Evolutionary conservation across 2,888 invertebrate genomes (phyloP).

Genomic region (Parnassius orleans): DNA sequence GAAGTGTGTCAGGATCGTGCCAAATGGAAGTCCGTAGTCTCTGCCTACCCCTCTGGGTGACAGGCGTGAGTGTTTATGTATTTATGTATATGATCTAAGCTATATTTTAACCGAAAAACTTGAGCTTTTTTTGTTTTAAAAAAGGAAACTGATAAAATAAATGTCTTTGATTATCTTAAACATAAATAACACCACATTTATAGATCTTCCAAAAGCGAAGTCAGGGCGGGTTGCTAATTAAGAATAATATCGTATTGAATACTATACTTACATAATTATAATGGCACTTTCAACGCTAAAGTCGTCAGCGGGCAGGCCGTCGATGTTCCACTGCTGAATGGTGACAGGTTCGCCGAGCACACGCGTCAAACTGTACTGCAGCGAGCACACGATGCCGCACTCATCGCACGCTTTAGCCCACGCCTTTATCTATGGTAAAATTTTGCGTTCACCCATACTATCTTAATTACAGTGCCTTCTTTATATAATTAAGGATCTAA

Average conservation of each 20-base stretch:
- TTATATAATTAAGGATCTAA: too few relatives aligned
- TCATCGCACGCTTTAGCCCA: conserved; percentile 88
- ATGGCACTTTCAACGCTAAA: conserved; percentile 96
- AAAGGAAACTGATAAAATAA: too few relatives aligned
- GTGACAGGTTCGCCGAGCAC: conserved; percentile 93
- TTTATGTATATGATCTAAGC: too few relatives aligned
- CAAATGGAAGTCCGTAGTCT: too few relatives aligned
- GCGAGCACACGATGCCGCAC: conserved; percentile 87
- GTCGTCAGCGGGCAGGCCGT: conserved; percentile 92
- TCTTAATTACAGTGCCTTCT: too few relatives aligned
- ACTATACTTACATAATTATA: conserved; percentile 87
- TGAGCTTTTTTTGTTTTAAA: not conserved
- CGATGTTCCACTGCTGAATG: conserved; percentile 95
- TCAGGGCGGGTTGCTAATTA: not conserved
- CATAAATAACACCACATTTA: too few relatives aligned
- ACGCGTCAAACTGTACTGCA: conserved; percentile 87
- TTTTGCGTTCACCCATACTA: too few relatives aligned
- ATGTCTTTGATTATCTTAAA: too few relatives aligned
- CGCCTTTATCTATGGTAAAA: conserved; percentile 78
- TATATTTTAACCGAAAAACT: not conserved
- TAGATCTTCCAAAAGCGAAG: too few relatives aligned
- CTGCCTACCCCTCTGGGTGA: too few relatives aligned
- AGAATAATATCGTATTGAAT: not conserved
- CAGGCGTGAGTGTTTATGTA: too few relatives aligned
- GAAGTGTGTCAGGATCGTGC: too few relatives aligned